These are phyloP conservation scores for Pseudorhiza aurosa DNA, from an alignment of 30 jellyfish, hydroid and myxozoan species.

Conservation along the genomic window DNA sequence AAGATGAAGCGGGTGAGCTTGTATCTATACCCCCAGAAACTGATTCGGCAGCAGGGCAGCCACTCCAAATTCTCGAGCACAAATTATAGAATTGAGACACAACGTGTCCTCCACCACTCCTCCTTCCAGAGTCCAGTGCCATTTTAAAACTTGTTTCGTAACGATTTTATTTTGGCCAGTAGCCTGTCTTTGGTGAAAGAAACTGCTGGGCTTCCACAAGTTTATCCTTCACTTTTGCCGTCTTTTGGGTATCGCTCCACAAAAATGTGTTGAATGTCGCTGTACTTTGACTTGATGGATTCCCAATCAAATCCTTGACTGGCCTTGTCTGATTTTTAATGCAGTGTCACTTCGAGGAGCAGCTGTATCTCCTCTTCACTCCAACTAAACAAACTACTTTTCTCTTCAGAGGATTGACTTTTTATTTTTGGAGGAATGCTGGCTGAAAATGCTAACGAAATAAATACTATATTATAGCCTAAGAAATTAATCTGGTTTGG, in stretches of 20 bases:
- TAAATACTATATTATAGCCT: too few relatives aligned
- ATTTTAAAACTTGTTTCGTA: neutral
- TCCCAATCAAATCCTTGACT: slow-evolving; percentile 50
- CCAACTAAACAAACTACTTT: slow-evolving; percentile 17
- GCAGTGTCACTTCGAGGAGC: slow-evolving; percentile 33
- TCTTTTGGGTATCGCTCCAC: slow-evolving; percentile 38
- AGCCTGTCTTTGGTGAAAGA: slow-evolving; percentile 3
- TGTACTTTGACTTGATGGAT: slow-evolving; percentile 33
- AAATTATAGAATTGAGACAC: slow-evolving; percentile 32
- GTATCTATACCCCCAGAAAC: too few relatives aligned
- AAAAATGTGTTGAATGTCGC: slow-evolving; percentile 13
- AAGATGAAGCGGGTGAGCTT: too few relatives aligned
- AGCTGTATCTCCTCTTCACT: slow-evolving; percentile 39
- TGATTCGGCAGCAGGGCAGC: slow-evolving; percentile 67
- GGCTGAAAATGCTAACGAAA: too few relatives aligned
- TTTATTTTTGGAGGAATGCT: too few relatives aligned
- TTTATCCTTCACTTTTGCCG: neutral
- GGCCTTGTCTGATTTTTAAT: slow-evolving; percentile 39
- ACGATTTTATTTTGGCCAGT: neutral
- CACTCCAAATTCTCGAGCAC: slow-evolving; percentile 43
- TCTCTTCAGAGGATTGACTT: too few relatives aligned
- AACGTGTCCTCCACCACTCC: slow-evolving; percentile 48
- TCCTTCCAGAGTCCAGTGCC: slow-evolving; percentile 57
- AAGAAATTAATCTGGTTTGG: too few relatives aligned
- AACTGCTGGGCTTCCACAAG: neutral